Conservation (phyloP, 2,113 vertebrate genomes). For the Corvus hawaiiensis region DNA sequence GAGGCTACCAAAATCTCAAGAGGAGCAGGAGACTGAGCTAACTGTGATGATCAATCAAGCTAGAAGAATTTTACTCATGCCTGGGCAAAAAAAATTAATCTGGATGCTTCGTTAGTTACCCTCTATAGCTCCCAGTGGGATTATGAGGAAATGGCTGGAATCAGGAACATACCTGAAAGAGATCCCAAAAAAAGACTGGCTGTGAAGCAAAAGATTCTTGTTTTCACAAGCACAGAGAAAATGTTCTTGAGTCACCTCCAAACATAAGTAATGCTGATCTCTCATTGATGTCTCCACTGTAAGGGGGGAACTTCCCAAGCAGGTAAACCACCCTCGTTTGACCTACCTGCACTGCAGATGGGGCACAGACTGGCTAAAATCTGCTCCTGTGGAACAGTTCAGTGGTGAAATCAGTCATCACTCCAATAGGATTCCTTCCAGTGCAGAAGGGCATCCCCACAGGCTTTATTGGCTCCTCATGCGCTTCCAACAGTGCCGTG, state of each 20-base stretch:
- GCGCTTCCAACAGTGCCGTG: neutral
- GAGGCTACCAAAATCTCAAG: neutral
- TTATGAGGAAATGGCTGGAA: neutral
- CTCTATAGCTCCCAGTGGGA: neutral
- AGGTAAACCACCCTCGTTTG: neutral
- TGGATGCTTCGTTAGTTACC: neutral
- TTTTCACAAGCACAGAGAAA: neutral
- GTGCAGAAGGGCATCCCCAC: neutral
- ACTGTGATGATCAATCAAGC: fast-evolving
- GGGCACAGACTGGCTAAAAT: neutral
- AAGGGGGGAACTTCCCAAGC: neutral
- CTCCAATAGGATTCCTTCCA: neutral
- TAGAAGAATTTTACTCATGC: neutral
- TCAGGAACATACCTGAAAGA: neutral
- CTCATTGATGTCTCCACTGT: neutral
- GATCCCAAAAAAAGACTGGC: neutral
- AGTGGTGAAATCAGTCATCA: neutral
- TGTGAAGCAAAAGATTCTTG: neutral
- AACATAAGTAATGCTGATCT: neutral
- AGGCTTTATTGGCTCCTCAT: neutral
- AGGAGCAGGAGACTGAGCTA: neutral
- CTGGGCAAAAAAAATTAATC: neutral
- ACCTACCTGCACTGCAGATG: neutral
- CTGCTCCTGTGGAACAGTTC: neutral
- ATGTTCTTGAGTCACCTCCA: neutral